Conservation (phyloP, 2,888 invertebrate genomes). For the Hermaeophaga mercurialis region DNA sequence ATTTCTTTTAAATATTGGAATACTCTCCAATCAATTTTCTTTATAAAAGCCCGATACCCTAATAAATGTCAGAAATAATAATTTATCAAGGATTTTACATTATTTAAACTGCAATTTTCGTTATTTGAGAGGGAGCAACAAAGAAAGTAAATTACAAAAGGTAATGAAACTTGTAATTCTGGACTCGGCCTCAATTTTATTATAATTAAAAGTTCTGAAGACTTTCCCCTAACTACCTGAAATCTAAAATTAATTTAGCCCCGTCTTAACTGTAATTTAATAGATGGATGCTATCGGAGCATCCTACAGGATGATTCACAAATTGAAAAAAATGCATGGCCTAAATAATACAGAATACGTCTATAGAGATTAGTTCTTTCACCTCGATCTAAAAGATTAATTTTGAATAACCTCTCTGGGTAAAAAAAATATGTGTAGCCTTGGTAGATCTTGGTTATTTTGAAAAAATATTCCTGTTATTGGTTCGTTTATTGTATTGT, state of each 20-base stretch:
- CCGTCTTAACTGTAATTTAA: conserved; percentile 50
- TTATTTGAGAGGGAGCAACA: neutral
- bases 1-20: too few relatives aligned
- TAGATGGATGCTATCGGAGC: conserved; percentile 46
- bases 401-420: too few relatives aligned
- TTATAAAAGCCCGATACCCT: too few relatives aligned
- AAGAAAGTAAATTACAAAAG: conserved; percentile 42
- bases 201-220: conserved; percentile 50
- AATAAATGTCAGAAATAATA: neutral
- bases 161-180: conserved; percentile 37
- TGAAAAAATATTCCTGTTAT: too few relatives aligned
- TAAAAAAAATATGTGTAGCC: too few relatives aligned
- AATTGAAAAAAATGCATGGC: too few relatives aligned
- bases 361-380: too few relatives aligned
- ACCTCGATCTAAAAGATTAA: too few relatives aligned
- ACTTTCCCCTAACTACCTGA: conserved; percentile 49
- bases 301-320: neutral
- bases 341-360: too few relatives aligned
- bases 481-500: too few relatives aligned
- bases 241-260: conserved; percentile 52
- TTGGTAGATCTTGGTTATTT: too few relatives aligned
- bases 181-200: conserved; percentile 41
- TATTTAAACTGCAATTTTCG: neutral
- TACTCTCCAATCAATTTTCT: too few relatives aligned
- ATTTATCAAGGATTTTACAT: neutral